Conservation (phyloP, 2,888 invertebrate genomes). For the Perithous albicinctus region DNA sequence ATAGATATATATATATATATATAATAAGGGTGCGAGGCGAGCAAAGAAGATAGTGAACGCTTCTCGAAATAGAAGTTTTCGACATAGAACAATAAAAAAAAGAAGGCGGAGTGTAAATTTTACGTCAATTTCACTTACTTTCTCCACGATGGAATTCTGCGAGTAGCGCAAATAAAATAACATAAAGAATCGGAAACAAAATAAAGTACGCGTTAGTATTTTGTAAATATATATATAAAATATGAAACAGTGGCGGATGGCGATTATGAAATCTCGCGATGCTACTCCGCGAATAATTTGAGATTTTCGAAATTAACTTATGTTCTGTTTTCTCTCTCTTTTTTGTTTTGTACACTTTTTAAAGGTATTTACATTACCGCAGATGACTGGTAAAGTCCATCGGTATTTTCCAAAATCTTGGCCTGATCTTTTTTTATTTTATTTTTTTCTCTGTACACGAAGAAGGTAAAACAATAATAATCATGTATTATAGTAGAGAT, state of each 20-base stretch:
- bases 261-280: constrained; percentile 72
- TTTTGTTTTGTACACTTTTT: constrained; percentile 21
- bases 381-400: constrained; percentile 1
- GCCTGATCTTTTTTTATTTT: constrained; percentile 72
- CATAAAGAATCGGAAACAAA: constrained; percentile 85
- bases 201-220: constrained; percentile 84
- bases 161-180: constrained; percentile 85
- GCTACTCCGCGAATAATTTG: constrained; percentile 69
- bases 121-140: constrained; percentile 90
- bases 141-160: constrained; percentile 98
- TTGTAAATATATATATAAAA: constrained; percentile 47
- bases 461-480: constrained; percentile 80
- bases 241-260: constrained; percentile 72
- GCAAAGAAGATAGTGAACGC: constrained; percentile 62
- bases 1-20: no score
- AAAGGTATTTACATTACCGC: constrained; percentile 47
- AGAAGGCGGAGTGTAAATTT: constrained; percentile 68
- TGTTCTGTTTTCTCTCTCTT: constrained; percentile 22
- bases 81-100: constrained; percentile 44
- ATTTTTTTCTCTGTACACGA: constrained; percentile 69
- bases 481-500: constrained; percentile 84
- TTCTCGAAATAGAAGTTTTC: constrained; percentile 9
- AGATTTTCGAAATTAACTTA: constrained; percentile 74
- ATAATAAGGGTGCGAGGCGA: constrained; percentile 62
- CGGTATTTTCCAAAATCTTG: constrained; percentile 73